A percentile compares a stretch with the other conserved stretches of the same genome.
Evolutionary conservation across 2,113 vertebrate species (phyloP).

Genomic region (Clarias macrocephalus): DNA sequence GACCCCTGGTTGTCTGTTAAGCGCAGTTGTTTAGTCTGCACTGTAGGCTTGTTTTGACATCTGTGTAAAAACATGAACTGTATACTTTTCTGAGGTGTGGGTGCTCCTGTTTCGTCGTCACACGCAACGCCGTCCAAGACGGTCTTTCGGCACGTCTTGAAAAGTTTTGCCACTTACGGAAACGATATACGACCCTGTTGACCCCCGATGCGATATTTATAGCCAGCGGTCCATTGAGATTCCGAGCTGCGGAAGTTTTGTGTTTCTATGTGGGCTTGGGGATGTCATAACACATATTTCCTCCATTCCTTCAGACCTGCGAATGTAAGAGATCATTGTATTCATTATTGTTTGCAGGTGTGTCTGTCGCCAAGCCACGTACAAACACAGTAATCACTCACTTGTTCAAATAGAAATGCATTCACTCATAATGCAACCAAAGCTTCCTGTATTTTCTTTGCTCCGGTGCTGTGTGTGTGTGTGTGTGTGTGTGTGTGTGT

Average conservation of each 20-base stretch:
- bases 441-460: slow-evolving; percentile 61
- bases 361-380: slow-evolving; percentile 65
- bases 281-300: slow-evolving; percentile 64
- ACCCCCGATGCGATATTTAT: slow-evolving; percentile 33
- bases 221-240: slow-evolving; percentile 25
- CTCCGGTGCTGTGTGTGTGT: slow-evolving; percentile 35
- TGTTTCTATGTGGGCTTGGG: slow-evolving; percentile 59
- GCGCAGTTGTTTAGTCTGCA: slow-evolving; percentile 69
- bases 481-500: slow-evolving; percentile 50
- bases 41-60: slow-evolving; percentile 67
- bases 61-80: slow-evolving; percentile 52
- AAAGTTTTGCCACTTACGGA: slow-evolving; percentile 30
- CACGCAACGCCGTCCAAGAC: background rate
- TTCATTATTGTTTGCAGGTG: slow-evolving; percentile 65
- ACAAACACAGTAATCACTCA: slow-evolving; percentile 70
- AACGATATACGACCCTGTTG: slow-evolving; percentile 47
- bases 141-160: background rate
- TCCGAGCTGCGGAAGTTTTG: slow-evolving; percentile 46
- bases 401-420: slow-evolving; percentile 58
- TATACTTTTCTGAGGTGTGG: slow-evolving; percentile 12
- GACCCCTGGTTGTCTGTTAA: slow-evolving; percentile 23
- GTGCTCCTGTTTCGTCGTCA: background rate
- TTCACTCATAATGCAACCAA: slow-evolving; percentile 58
- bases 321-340: slow-evolving; percentile 66
- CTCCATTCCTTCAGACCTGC: slow-evolving; percentile 62